A percentile compares a stretch with the other conserved stretches of the same genome.
These are phyloP conservation scores for Labia minor DNA, from an alignment of 2,888 invertebrate species.

Conservation along the genomic window DNA sequence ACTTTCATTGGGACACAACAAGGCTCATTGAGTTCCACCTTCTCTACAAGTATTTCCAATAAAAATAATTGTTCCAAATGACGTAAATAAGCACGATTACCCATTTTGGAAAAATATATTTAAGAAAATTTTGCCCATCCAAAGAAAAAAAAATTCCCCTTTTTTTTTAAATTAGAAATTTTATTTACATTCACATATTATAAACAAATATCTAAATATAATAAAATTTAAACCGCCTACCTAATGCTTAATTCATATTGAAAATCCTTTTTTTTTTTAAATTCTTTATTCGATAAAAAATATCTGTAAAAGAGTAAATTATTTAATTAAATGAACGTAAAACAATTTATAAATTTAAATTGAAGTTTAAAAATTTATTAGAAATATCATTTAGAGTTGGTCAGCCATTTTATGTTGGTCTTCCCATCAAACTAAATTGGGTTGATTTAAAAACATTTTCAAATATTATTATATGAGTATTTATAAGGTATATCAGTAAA, in stretches of 20 bases:
- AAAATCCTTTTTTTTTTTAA: not conserved
- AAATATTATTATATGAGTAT: no score
- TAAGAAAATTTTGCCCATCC: not conserved
- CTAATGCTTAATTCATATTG: no score
- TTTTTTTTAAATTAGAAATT: not conserved
- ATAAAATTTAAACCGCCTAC: no score
- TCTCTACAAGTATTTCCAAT: slow-evolving; percentile 24
- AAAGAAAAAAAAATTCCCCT: not conserved
- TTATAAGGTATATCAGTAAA: no score
- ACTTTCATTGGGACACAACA: slow-evolving; percentile 24
- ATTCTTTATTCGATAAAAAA: not conserved
- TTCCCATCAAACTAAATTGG: no score
- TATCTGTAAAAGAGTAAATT: no score
- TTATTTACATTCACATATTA: not conserved
- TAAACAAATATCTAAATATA: not conserved
- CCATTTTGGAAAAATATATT: not conserved
- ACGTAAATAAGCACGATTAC: not conserved
- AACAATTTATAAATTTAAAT: no score
- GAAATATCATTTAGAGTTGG: no score
- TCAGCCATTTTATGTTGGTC: no score
- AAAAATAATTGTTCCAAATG: slow-evolving; percentile 23
- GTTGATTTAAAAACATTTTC: no score
- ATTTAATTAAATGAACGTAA: no score
- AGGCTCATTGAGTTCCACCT: slow-evolving; percentile 15
- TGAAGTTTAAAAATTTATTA: no score